Base-by-base conservation (phyloP, 2,888 invertebrate genomes). In the Drosophila falleni region DNA sequence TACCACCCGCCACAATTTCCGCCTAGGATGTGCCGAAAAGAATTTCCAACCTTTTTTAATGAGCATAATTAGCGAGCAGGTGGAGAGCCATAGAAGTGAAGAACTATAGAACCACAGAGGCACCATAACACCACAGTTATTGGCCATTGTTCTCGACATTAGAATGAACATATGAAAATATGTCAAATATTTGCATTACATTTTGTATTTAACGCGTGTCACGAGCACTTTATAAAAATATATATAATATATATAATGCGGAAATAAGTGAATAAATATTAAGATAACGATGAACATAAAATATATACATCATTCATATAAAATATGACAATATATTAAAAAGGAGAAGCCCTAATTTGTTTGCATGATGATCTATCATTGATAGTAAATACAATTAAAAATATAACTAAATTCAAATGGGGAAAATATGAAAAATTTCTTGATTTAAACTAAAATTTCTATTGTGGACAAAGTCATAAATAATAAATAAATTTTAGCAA, bases 21-120 rank as follows among this genome's bases (percentile, higher is more conserved):
- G 86, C 89, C 90, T 89, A 90, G 85, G 85, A 85, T 90, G 89
- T 89, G 88, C 63, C 70, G 62, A 71, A 86, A 74, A 69, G 53
- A 65, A 26, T 72, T 74, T 74, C 67, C 71, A 71, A 66, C 50
- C 64, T 77, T 73, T 77, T 90, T 82, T 90, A 90, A 87, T 87
- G 89, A 89, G 74, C 74, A 80, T 88, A 90, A 87, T 90, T 90
- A 89, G 86, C 67, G 58, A n/a, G 29, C 50, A 42, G 41, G 23
- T 9, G 9, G 26, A 63, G 59, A 58, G 15, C 16, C n/a, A 15
- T 19, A 50, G 10, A 55, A 19, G 31, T 33, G 10, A 10, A 37
- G 51, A 31, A 6, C n/a, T 39, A 42, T 23, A 51, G 54, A 39
- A 5, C 10, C 19, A 10, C 39, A 56, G 31, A 16, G 2, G 47